Base-by-base conservation (phyloP, 2,113 vertebrate genomes). In the Urocolius indicus region DNA sequence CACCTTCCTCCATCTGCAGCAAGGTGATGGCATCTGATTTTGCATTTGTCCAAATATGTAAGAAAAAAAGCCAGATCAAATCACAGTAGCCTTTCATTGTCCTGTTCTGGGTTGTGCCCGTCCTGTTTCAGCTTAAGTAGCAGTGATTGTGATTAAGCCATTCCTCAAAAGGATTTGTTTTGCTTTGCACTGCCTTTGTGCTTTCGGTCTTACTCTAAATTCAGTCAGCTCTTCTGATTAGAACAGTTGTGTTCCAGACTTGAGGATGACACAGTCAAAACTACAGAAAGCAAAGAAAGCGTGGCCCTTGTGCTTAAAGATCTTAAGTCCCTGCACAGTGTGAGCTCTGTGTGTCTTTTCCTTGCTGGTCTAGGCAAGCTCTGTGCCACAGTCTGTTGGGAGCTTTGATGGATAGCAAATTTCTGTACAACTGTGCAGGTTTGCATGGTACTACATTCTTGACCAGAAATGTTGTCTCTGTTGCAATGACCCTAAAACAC, bases 101-200 rank as follows among this genome's bases (percentile, higher is more conserved):
- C 66, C 81, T 89, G 57, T 32, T 94, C 78, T 78, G 61, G 78
- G 52, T 57, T 45, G 69, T 75, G 77, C 84, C 34, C 18, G 21
- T 84, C 83, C 77, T 71, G 57, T 71, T 94, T 71, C 17, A 82
- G 84, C 76, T 78, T 54, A 67, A 86, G 71, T 22, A 74, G 52
- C 61, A 19, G 66, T 10, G 54, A 41, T 66, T 84, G 68, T 81
- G 84, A 75, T 90, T 81, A 84, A 95, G 80, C 89, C 48, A 26
- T 91, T 89, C 84, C 87, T 94, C 84, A 89, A 54, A 89, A 94
- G 89, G 91, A 89, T 82, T 91, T 91, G 83, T 72, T 95, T 83
- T 46, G 5, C 26, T 68, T 75, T 41, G 65, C 72, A 55, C 74
- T 95, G 69, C 54, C 57, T 82, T 84, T 6, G 0, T 59, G 81